Base-by-base conservation (phyloP, 2,113 vertebrate species). In the Callipepla squamata region DNA sequence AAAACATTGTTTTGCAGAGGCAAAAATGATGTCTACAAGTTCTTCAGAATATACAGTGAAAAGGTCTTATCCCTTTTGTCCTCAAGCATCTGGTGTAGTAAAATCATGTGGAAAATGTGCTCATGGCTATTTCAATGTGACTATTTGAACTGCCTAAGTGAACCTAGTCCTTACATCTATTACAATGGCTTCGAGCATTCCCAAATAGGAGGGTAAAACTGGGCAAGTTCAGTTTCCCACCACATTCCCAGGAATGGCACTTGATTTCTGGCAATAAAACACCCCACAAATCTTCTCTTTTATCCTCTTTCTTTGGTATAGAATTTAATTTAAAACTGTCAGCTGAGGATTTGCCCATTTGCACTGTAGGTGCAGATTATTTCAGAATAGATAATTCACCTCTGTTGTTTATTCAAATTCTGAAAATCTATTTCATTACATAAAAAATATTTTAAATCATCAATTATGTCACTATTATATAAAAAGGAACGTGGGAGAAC, bases 161-260 rank as follows among this genome's bases (percentile, higher is more conserved):
- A 53, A 36, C 3, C 13, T n/a, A 20, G 18, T 8, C 1, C 22
- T 67, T 25, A 6, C 12, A 16, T 0, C 0, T 18, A 7, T 45
- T 81, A 45, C 5, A 91, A 78, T 12, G 7, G 32, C 20, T 76
- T 17, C 67, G 9, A 65, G 13, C 30, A 51, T 34, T 69, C 23
- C 48, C 13, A 6, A 45, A 86, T 61, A 59, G 2, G 4, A 63
- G 9, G 55, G 42, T 30, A 58, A 84, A 78, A 45, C 0, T 42
- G 34, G 32, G 6, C 18, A 85, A 69, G 8, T 65, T 75, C 53
- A 16, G 11, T 75, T 78, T 78, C 44, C 26, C 28, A 42, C 22
- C 1, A 5, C 7, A 4, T 65, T 83, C 9, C 19, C 44, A 45
- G 34, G 42, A 76, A 30, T 20, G 7, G 22, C 19, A 55, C 13